Conservation (phyloP, 2,797 vertebrate species). For the Urophycis tenuis region DNA sequence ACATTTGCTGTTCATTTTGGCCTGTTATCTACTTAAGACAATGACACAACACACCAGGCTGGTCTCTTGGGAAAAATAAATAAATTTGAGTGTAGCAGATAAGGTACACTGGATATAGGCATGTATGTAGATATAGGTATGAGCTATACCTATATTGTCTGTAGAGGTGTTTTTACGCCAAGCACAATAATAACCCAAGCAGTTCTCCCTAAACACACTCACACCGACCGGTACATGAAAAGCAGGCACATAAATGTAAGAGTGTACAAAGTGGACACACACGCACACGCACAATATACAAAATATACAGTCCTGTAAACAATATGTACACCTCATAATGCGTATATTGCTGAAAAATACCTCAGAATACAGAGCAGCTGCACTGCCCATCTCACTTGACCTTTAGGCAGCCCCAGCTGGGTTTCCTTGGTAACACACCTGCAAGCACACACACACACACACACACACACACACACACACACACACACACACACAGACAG, state of each 20-base stretch:
- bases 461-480: not conserved
- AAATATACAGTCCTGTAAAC: not conserved
- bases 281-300: slow-evolving; percentile 17
- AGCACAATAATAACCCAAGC: not conserved
- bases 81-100: not conserved
- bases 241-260: slow-evolving; percentile 8
- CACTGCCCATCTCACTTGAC: slow-evolving; percentile 28
- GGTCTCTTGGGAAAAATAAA: not conserved
- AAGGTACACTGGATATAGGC: not conserved
- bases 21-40: not conserved
- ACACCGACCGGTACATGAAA: slow-evolving; percentile 8
- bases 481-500: not conserved
- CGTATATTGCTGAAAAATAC: not conserved
- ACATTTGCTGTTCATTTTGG: not conserved
- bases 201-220: slow-evolving; percentile 2
- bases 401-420: slow-evolving; percentile 14
- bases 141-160: no score
- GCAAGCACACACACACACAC: not conserved
- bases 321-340: slow-evolving; percentile 9
- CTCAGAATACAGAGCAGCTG: slow-evolving; percentile 22
- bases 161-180: not conserved
- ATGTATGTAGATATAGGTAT: no score
- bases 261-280: not conserved
- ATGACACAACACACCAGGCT: not conserved
- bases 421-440: slow-evolving; percentile 32